Conservation (phyloP, 2,113 vertebrate genomes). For the Chroicocephalus ridibundus region DNA sequence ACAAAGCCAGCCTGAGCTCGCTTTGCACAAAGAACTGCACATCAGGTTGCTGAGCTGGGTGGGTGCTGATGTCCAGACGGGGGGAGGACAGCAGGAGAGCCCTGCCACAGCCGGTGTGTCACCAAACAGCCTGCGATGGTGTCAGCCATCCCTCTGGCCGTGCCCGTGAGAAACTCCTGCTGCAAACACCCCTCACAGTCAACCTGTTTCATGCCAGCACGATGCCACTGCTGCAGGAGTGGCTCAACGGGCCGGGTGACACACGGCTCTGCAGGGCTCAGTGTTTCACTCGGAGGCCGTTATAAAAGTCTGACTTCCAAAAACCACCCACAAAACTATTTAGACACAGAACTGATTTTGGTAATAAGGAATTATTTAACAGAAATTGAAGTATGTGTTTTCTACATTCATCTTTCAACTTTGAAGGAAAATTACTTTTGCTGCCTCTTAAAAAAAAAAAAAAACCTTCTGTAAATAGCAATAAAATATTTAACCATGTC, state of each 20-base stretch:
- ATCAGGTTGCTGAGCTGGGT: neutral
- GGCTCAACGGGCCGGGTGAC: accelerated
- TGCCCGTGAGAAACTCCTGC: accelerated
- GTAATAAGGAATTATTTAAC: neutral
- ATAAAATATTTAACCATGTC: neutral
- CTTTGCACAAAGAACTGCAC: neutral
- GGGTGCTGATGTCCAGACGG: accelerated
- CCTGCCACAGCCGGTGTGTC: accelerated
- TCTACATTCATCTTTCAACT: neutral
- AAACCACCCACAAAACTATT: neutral
- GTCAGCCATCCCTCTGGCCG: neutral
- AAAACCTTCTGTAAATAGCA: neutral
- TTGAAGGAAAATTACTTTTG: neutral
- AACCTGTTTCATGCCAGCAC: neutral
- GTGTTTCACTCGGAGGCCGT: accelerated
- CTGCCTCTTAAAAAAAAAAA: neutral
- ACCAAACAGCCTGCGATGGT: neutral
- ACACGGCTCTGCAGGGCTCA: accelerated
- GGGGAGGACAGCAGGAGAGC: neutral
- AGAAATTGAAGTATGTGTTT: neutral
- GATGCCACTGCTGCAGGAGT: accelerated
- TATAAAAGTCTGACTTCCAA: neutral
- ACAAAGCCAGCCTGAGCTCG: neutral
- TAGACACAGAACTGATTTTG: neutral
- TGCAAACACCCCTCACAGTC: neutral